Evolutionary conservation across 2,888 invertebrate species (phyloP).

Genomic region (Hypomecis atomaria): DNA sequence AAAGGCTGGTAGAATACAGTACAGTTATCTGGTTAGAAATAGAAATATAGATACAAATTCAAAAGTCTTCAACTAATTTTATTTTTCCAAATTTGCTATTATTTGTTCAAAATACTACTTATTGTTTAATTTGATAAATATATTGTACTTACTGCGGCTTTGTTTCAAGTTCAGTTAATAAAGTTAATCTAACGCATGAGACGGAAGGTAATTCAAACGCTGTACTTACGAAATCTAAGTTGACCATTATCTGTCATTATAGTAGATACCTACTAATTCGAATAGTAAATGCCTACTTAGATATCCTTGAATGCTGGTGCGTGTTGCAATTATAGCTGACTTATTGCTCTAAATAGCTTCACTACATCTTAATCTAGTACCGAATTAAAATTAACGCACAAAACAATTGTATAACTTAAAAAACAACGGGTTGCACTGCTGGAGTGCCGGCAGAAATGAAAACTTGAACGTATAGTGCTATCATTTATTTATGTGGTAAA

Average conservation of each 20-base stretch:
- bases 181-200: neutral
- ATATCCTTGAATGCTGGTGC: constrained; percentile 39
- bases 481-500: too few relatives aligned
- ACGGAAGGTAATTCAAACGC: constrained; percentile 21
- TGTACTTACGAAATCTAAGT: constrained; percentile 23
- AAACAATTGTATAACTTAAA: too few relatives aligned
- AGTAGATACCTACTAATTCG: constrained; percentile 25
- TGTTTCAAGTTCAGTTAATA: neutral
- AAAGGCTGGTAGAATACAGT: too few relatives aligned
- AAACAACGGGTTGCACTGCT: too few relatives aligned
- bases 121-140: too few relatives aligned
- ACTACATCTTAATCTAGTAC: constrained; percentile 28
- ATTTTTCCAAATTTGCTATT: too few relatives aligned
- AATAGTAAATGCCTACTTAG: constrained; percentile 35
- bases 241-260: constrained; percentile 34
- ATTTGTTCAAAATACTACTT: too few relatives aligned
- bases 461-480: too few relatives aligned
- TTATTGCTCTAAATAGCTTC: constrained; percentile 21
- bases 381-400: neutral
- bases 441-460: too few relatives aligned
- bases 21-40: too few relatives aligned
- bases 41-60: too few relatives aligned
- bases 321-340: constrained; percentile 24
- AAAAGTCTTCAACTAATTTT: too few relatives aligned
- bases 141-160: neutral